A percentile compares a stretch with the other conserved stretches of the same genome.
Evolutionary conservation across 2,888 invertebrate genomes (phyloP).

Genomic region (Tromatobia lineatoria): DNA sequence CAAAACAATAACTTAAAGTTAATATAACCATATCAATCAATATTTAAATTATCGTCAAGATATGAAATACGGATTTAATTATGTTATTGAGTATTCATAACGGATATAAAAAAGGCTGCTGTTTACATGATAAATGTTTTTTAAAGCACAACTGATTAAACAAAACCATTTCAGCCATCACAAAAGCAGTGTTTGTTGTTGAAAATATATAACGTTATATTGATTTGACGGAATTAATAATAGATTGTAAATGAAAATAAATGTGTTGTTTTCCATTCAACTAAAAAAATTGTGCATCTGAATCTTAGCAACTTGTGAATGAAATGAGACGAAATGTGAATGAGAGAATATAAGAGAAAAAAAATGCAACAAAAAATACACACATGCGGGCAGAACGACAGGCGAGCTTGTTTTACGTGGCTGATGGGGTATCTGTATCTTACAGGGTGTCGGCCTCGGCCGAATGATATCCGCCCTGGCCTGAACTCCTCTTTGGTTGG

Average conservation of each 20-base stretch:
- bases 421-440: constrained; percentile 84
- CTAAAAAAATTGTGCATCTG: not conserved
- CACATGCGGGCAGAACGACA: constrained; percentile 83
- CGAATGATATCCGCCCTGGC: constrained; percentile 92
- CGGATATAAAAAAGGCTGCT: not conserved
- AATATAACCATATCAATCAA: not conserved
- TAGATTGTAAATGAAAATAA: not conserved
- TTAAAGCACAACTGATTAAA: not conserved
- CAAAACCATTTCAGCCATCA: not conserved
- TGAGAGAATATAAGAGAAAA: constrained; percentile 53
- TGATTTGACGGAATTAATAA: not conserved
- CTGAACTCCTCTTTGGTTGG: constrained; percentile 90
- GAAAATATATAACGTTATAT: not conserved
- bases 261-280: not conserved
- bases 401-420: constrained; percentile 83
- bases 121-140: not conserved
- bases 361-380: constrained; percentile 80
- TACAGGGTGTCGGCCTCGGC: constrained; percentile 89
- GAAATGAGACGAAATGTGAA: constrained; percentile 29
- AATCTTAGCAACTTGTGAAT: not conserved
- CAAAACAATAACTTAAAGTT: not conserved
- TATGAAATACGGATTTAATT: not conserved
- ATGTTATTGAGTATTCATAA: not conserved
- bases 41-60: not conserved
- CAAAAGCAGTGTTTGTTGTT: not conserved